Conservation (phyloP, 2,113 vertebrate species). For the Sander lucioperca region DNA sequence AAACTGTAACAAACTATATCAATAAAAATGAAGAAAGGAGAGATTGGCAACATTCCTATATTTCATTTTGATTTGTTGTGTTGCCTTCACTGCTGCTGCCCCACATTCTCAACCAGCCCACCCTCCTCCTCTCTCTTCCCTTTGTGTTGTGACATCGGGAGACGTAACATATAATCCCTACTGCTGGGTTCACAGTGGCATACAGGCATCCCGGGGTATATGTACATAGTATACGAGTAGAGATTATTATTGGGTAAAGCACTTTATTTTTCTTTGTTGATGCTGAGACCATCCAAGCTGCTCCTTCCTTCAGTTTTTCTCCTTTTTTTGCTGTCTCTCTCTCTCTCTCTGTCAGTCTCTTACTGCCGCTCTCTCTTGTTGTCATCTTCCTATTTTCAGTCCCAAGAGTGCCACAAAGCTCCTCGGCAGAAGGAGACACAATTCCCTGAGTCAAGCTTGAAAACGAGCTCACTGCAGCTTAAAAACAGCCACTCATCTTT, state of each 20-base stretch:
- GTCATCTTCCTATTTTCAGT: constrained; percentile 55
- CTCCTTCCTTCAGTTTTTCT: constrained; percentile 27
- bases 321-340: constrained; percentile 10
- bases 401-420: constrained; percentile 71
- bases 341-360: not conserved
- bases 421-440: constrained; percentile 55
- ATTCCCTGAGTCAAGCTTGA: constrained; percentile 55
- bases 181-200: constrained; percentile 53
- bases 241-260: constrained; percentile 64
- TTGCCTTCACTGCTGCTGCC: not conserved
- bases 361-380: constrained; percentile 57
- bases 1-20: constrained; percentile 15
- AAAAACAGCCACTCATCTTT: constrained; percentile 72
- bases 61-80: constrained; percentile 24
- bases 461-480: constrained; percentile 73
- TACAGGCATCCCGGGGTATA: constrained; percentile 42
- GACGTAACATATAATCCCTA: constrained; percentile 34
- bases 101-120: constrained; percentile 33
- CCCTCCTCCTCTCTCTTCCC: constrained; percentile 15
- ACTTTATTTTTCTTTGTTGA: constrained; percentile 24
- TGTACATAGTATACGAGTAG: constrained; percentile 59
- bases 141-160: constrained; percentile 18
- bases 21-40: not conserved
- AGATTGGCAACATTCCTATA: not conserved
- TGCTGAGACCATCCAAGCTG: constrained; percentile 41